Conservation (phyloP, 2,113 vertebrate species). For the Psittacara wagleri region DNA sequence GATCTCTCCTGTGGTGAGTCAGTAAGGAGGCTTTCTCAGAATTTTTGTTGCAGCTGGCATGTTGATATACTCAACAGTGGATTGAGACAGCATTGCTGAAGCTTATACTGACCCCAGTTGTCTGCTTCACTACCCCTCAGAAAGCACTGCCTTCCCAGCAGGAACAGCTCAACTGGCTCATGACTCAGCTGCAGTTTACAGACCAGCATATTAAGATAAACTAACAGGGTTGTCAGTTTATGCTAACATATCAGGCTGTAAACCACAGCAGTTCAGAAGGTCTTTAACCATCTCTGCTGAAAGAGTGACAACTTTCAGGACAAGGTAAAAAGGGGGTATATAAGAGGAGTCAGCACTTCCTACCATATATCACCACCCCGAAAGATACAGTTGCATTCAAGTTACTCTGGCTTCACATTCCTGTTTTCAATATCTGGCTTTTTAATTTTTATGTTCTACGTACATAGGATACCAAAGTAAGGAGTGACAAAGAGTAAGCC, state of each 20-base stretch:
- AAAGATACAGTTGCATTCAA: background rate
- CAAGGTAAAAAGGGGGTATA: background rate
- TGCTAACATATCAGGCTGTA: background rate
- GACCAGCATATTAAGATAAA: background rate
- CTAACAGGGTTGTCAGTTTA: background rate
- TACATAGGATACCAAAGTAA: background rate
- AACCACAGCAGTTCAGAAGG: background rate
- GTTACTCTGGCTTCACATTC: background rate
- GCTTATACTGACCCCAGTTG: background rate
- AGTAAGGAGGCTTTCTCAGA: constrained; percentile 1
- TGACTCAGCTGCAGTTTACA: constrained; percentile 23
- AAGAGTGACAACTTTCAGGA: background rate
- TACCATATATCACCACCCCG: background rate
- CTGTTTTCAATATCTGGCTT: background rate
- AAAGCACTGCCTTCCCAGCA: background rate
- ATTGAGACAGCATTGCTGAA: background rate
- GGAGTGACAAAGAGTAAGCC: background rate
- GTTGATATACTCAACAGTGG: background rate
- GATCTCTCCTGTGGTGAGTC: background rate
- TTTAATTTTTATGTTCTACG: background rate
- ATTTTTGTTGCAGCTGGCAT: background rate
- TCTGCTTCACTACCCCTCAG: background rate
- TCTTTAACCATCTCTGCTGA: background rate
- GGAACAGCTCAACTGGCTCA: constrained; percentile 11
- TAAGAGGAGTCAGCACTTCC: background rate